Conservation (phyloP, 2,113 vertebrate genomes). For the Lipotes vexillifer region DNA sequence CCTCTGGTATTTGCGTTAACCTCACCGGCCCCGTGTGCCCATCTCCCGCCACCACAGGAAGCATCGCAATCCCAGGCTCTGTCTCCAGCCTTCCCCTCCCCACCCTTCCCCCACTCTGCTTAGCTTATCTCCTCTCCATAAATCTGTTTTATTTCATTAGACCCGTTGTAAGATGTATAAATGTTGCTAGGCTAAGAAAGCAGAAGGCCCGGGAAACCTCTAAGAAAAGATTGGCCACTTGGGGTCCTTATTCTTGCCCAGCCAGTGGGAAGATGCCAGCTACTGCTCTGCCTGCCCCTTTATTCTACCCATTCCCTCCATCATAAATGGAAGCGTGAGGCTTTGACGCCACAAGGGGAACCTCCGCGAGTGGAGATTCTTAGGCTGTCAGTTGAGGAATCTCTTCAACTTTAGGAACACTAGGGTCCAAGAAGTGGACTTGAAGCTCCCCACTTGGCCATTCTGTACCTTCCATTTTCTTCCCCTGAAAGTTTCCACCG, state of each 20-base stretch:
- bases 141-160: neutral
- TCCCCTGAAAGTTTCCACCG: constrained; percentile 35
- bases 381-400: neutral
- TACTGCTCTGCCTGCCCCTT: neutral
- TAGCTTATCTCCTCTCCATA: neutral
- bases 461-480: neutral
- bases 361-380: neutral
- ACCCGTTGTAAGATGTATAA: neutral
- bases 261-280: neutral
- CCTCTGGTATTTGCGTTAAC: neutral
- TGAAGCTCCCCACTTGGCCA: neutral
- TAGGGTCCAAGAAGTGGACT: neutral
- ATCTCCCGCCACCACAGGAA: neutral
- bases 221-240: neutral
- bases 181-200: neutral
- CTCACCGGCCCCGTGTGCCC: neutral
- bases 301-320: neutral
- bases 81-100: neutral
- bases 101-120: neutral
- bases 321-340: neutral
- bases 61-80: rapidly evolving
- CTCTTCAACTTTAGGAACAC: neutral
- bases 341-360: neutral
- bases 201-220: neutral
- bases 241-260: neutral